Base-by-base conservation (phyloP, 1,140 invertebrate genomes). In the Papilio polyxenes region DNA sequence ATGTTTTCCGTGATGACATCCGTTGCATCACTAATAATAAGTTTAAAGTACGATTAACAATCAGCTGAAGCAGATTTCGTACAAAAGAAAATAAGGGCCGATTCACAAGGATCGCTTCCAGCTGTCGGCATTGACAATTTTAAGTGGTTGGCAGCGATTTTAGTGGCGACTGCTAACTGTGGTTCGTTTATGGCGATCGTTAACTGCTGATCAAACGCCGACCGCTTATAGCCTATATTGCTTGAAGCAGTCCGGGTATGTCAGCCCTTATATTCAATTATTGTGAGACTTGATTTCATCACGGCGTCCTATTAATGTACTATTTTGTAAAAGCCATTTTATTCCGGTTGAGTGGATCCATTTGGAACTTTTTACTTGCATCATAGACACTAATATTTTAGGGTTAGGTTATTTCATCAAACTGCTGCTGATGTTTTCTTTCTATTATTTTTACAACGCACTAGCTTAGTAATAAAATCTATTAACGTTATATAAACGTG, bases 311-410 rank as follows among this genome's bases (percentile, higher is more conserved):
- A 65, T 69, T 69, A 40, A 31, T 65, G 59, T 17, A 40, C 31
- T 65, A 37, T 65, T 72, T 72, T 72, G 65, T 72, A 72, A 72
- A 72, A 37, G 65, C 13, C 1, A 37, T 72, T 72, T 72, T 72
- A 72, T 72, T 72, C 65, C 65, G 65, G 31, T 72, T 37, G 65
- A 72, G 65, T 72, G 65, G 65, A 72, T 72, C 65, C 23, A 72
- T 72, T 40, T 40, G 65, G 37, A 72, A 40, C 65, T 72, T 72
- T 37, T 72, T 72, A 72, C 31, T 72, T 72, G 65, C 65, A 69
- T 37, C 11, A 72, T 11, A 72, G 31, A 72, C 4, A 37, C 31
- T 69, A 37, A 69, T 69, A 65, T 31, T 31, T 31, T 65, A 65
- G 11, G 11, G 65, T 9, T 31, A 59, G 56, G 56, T 62, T 62